Base-by-base conservation (phyloP, 37 sponge, comb jelly and placozoan genomes). In the Bolinopsis microptera region DNA sequence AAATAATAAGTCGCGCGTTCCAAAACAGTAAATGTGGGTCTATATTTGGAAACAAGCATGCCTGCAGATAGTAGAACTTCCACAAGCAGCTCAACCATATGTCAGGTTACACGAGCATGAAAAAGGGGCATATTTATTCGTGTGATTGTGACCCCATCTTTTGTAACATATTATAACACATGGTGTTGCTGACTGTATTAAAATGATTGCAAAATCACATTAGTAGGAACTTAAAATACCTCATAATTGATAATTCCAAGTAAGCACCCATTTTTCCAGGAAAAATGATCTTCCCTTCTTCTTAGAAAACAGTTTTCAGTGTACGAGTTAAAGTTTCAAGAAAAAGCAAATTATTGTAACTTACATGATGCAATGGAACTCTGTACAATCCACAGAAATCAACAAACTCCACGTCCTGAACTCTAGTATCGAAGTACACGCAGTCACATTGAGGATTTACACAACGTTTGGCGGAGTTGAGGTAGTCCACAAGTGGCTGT, bases 311-410 rank as follows among this genome's bases (percentile, higher is more conserved):
- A 61, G 16, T 9, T 61, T n/a, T n/a, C n/a, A n/a, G n/a, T n/a
- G n/a, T n/a, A n/a, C n/a, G n/a, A 18, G 68, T 18, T 61, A 21
- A 61, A 61, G 68, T 61, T 9, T 18, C 68, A n/a, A n/a, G n/a
- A n/a, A n/a, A n/a, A n/a, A n/a, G n/a, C n/a, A n/a, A n/a, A n/a
- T 48, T 13, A 48, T 48, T 48, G 61, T 48, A 33, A 86, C 90
- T 86, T 24, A 86, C 90, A 27, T 86, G 90, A 39, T 86, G 90
- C 5, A 86, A 38, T 16, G 90, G 41, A 21, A 86, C 67, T 41
- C 90, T 28, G 67, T 86, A 39, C 26, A 86, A 27, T 5, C 67
- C 90, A 38, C 90, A 86, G 26, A 80, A 80, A 27, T 80, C 83
- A 3, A 80, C 83, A 27, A 80, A 80, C 26, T 80, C 83, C 23